phyloP scores from a whole-genome alignment of 2,797 vertebrate genomes.

The Sebastes variabilis region DNA sequence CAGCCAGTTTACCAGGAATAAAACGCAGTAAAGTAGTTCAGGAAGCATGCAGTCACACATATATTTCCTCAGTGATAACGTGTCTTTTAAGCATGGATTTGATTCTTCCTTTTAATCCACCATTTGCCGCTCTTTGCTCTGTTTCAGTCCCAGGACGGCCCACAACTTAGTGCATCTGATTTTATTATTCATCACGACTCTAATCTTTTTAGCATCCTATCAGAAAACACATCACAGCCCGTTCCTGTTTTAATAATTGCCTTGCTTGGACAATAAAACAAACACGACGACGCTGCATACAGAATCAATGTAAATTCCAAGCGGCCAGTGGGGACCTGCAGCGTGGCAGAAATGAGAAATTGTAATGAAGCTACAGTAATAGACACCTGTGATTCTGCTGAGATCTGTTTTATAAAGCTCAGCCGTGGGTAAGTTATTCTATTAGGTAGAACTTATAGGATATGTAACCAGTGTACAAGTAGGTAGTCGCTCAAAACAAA shows the following conservation, averaged over 20 bases:
- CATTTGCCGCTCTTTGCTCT: not conserved
- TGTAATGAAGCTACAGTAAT: conserved; percentile 54
- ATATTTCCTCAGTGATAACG: not conserved
- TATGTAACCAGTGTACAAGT: not conserved
- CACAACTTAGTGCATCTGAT: conserved; percentile 28
- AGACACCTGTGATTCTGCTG: conserved; percentile 32
- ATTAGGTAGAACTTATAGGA: conserved; percentile 8
- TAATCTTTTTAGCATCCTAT: conserved; percentile 63
- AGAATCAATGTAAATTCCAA: conserved; percentile 70
- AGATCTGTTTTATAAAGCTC: conserved; percentile 36
- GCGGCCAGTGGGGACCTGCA: conserved; percentile 54
- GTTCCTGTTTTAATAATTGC: conserved; percentile 66
- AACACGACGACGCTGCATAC: conserved; percentile 57
- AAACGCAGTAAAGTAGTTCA: not conserved
- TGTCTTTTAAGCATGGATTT: not conserved
- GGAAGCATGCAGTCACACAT: not conserved
- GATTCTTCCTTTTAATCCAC: not conserved
- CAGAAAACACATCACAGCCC: conserved; percentile 67
- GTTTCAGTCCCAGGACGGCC: not conserved
- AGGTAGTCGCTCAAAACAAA: not conserved
- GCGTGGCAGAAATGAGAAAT: conserved; percentile 56
- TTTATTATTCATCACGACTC: conserved; percentile 62
- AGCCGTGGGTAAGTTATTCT: not conserved
- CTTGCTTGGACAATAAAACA: conserved; percentile 64
- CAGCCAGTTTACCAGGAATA: not conserved